Evolutionary conservation across 1,140 invertebrate species (phyloP), one percentile per base, ranked within the genome.

Genomic region (Danaus melanippus): DNA sequence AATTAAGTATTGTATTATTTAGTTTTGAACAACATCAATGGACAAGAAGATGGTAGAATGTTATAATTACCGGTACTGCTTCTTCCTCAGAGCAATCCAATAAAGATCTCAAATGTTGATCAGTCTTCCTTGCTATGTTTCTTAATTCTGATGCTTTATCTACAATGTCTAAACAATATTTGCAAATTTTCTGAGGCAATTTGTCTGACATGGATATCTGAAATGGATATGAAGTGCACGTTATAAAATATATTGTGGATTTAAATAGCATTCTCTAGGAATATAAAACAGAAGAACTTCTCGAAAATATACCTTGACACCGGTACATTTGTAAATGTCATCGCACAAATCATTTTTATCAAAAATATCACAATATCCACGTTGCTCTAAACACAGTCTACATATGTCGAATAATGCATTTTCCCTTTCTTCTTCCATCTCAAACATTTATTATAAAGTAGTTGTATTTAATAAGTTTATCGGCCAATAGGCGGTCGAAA

Each of bases 101-200:
- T 64, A 61, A 41, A 39, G 46, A 57, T 53, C 53, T 66, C 46
- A 84, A 51, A 44, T 71, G 58, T n/a, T 12, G 17, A 49, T 81
- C 67, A 67, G 76, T 81, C 42, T 58, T 68, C 12, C 9, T 43
- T 10, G 71, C 70, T 8, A 56, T 10, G 44, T 48, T 12, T 42
- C 67, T 67, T 4, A 84, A 58, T 8, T 68, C 42, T 41, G 64
- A 66, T 8, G 67, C 62, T 12, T 60, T 67, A 15, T 60, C 50
- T 12, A 81, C 53, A 9, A 69, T 60, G 12, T 71, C 60, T 11
- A 54, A 61, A 60, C 80, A 84, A 52, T 58, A 60, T 15, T 6
- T 46, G 59, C 80, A 84, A 47, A 84, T 69, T 51, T 68, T 72
- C 21, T 65, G 58, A 2, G 79, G 79, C 12, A 83, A 55, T 44